phyloP scores from a whole-genome alignment of 2,797 vertebrate genomes.

The Sebastes reedi region DNA sequence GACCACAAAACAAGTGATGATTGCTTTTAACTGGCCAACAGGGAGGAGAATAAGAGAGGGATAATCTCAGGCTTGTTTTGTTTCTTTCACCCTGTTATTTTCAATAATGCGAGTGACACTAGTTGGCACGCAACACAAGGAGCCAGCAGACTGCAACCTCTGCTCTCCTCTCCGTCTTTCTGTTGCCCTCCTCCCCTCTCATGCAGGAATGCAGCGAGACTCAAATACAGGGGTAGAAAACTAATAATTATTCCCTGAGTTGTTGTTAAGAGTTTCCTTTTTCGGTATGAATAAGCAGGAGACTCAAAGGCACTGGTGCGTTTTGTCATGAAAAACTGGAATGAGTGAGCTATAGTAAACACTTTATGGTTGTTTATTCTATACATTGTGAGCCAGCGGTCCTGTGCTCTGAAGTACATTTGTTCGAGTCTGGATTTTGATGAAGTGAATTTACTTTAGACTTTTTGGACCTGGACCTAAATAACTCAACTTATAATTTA shows the following conservation, averaged over 20 bases:
- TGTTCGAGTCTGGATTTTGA: slow-evolving; percentile 6
- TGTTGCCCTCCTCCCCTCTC: slow-evolving; percentile 1
- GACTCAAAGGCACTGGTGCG: background rate
- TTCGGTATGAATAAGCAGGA: slow-evolving; percentile 33
- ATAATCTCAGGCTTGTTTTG: slow-evolving; percentile 30
- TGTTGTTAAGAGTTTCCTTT: slow-evolving; percentile 44
- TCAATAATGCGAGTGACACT: slow-evolving; percentile 36
- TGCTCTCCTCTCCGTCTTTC: background rate
- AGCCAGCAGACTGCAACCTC: slow-evolving; percentile 11
- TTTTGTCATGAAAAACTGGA: background rate
- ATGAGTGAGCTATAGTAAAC: slow-evolving; percentile 6
- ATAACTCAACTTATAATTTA: slow-evolving; percentile 5
- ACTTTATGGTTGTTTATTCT: slow-evolving; percentile 4
- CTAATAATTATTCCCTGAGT: slow-evolving; percentile 49
- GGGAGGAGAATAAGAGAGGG: slow-evolving; percentile 24
- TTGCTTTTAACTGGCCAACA: slow-evolving; percentile 10
- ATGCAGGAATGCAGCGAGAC: slow-evolving; percentile 47
- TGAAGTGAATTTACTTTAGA: slow-evolving; percentile 22
- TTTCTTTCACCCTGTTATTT: slow-evolving; percentile 46
- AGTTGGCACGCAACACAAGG: slow-evolving; percentile 32
- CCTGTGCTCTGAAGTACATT: background rate
- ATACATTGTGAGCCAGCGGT: background rate
- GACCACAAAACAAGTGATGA: slow-evolving; percentile 14
- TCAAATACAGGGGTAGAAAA: slow-evolving; percentile 41
- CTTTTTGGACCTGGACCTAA: slow-evolving; percentile 14